Percentiles rank a stretch among this genome's conserved stretches.
Evolutionary conservation across 2,888 invertebrate genomes (phyloP).

Genomic region (Proisotoma minuta): DNA sequence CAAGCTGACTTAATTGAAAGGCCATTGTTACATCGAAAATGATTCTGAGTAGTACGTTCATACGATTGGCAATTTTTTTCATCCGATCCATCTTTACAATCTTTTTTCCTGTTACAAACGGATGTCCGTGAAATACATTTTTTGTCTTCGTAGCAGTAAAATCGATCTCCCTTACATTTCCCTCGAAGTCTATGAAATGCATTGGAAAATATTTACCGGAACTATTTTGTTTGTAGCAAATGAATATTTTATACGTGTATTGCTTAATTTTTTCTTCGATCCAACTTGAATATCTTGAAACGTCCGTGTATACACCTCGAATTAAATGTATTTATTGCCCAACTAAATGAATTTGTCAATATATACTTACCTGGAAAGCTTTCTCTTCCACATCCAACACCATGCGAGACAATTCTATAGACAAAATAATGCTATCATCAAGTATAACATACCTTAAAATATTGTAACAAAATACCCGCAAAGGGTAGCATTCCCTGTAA

Average conservation of each 20-base stretch:
- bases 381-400: slow-evolving; percentile 26
- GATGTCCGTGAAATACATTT: slow-evolving; percentile 11
- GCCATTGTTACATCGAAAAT: slow-evolving; percentile 29
- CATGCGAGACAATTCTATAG: slow-evolving; percentile 21
- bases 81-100: slow-evolving; percentile 17
- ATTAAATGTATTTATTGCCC: no score
- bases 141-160: slow-evolving; percentile 14
- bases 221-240: not conserved
- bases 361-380: slow-evolving; percentile 24
- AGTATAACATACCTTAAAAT: no score
- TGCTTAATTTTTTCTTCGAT: slow-evolving; percentile 14
- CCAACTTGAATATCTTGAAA: slow-evolving; percentile 26
- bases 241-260: not conserved
- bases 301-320: slow-evolving; percentile 25
- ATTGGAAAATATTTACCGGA: not conserved
- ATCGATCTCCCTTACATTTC: slow-evolving; percentile 15
- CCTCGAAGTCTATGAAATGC: not conserved
- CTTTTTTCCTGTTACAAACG: slow-evolving; percentile 8
- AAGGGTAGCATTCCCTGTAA: no score
- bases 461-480: no score
- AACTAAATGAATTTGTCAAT: no score
- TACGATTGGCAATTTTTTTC: slow-evolving; percentile 18
- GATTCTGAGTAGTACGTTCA: slow-evolving; percentile 1
- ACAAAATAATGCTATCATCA: slow-evolving; percentile 8
- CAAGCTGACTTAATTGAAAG: slow-evolving; percentile 5